Evolutionary conservation across 2,113 vertebrate species (phyloP), one percentile per base, ranked within the genome.

Genomic region (Gopherus evgoodei): DNA sequence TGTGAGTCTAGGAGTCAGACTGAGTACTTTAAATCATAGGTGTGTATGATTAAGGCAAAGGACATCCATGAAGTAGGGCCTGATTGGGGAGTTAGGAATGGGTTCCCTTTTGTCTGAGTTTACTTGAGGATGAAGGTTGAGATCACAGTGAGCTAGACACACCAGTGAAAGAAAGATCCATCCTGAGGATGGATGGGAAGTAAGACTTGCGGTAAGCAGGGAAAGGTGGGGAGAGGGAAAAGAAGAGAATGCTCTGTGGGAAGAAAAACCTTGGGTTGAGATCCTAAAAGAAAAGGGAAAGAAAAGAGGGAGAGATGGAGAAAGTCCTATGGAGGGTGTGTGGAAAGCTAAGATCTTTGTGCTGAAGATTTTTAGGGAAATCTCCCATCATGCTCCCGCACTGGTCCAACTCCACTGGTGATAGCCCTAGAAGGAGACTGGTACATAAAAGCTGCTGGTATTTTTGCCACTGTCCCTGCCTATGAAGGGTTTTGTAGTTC

Each of bases 1-100:
- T 57, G 81, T 62, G 89, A 86, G 49, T 84, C 56, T 50, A 25
- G 62, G 84, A 83, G 85, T 89, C 85, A 95, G 89, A 83, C 94
- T 6, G 81, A 92, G 8, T 25, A 88, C 84, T 90, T 72, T 81
- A 92, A 42, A 35, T 25, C n/a, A 78, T 88, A 84, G 69, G 49
- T 86, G 90, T 94, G 13, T 76, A 84, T 47, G 69, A 54, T 42
- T 27, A 80, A 90, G 75, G 81, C 82, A 87, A 94, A 93, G 76
- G 76, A 87, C 80, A 80, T 12, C 14, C 2, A 1, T 82, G 91
- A 90, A 94, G 81, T 8, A 38, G 13, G 8, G 12, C 47, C 0
- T 83, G 16, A 6, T n/a, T 83, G 42, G 31, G 47, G 44, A 27
- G 12, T 57, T 91, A 87, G 42, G 11, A 24, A 76, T 25, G 24